phyloP scores from a whole-genome alignment of 2,113 vertebrate genomes.

The Peromyscus californicus region DNA sequence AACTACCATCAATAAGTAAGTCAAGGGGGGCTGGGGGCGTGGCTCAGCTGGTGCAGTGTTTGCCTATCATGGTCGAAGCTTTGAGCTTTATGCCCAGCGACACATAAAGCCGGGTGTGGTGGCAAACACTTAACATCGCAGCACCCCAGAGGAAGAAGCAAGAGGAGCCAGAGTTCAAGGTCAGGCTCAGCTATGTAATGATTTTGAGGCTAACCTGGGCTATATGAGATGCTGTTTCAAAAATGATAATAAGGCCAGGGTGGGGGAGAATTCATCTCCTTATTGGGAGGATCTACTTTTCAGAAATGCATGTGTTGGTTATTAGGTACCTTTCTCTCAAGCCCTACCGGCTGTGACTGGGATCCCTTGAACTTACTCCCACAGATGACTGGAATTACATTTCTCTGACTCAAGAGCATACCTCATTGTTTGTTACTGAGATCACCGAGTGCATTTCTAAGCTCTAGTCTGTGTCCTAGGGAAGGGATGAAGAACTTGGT shows the following conservation, averaged over 20 bases:
- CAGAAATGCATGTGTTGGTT: conserved; percentile 20
- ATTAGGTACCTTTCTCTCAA: conserved; percentile 43
- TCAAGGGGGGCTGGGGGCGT: no score
- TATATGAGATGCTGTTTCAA: not conserved
- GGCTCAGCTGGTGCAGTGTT: not conserved
- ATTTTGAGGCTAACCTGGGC: not conserved
- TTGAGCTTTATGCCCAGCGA: not conserved
- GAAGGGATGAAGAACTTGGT: not conserved
- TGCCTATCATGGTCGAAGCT: not conserved
- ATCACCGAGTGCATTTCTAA: not conserved
- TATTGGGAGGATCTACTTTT: not conserved
- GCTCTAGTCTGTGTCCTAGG: conserved; percentile 14
- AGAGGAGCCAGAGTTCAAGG: not conserved
- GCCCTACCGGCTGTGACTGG: not conserved
- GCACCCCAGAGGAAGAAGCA: not conserved
- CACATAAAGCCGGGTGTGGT: not conserved
- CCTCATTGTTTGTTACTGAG: not conserved
- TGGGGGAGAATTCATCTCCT: not conserved
- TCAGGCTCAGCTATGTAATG: not conserved
- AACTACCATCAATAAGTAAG: not conserved
- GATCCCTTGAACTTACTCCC: conserved; percentile 22
- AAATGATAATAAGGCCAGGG: not conserved
- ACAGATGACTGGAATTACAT: conserved; percentile 57
- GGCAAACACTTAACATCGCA: not conserved
- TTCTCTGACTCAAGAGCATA: conserved; percentile 38